These are phyloP conservation scores for Laupala kohalensis DNA, from an alignment of 1,140 invertebrate genomes.

Conservation along the genomic window DNA sequence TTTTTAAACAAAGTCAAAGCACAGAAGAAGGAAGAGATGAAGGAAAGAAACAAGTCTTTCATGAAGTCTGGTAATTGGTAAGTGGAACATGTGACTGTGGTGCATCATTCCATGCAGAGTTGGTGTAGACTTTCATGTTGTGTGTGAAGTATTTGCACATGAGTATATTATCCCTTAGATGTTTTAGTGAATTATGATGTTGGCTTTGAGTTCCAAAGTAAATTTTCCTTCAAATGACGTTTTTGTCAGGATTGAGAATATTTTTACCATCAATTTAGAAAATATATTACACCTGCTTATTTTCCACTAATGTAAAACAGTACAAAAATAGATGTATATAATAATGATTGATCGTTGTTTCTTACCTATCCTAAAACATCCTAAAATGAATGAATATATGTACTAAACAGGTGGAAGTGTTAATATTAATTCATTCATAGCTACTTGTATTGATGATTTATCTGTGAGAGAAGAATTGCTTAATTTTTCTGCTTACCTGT, in stretches of 20 bases:
- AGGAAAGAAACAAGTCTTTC: slow-evolving; percentile 25
- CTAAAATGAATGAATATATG: no score
- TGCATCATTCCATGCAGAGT: neutral
- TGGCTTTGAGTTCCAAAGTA: neutral
- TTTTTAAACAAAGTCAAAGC: slow-evolving; percentile 35
- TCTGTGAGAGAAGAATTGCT: no score
- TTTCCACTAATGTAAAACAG: neutral
- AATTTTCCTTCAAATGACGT: neutral
- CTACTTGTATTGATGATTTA: no score
- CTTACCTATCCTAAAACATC: no score
- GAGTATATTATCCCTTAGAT: neutral
- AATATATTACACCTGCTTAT: neutral
- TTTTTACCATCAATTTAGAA: neutral
- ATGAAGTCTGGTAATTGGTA: slow-evolving; percentile 6
- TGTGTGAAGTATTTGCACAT: neutral
- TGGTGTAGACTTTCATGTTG: neutral
- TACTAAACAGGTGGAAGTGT: no score
- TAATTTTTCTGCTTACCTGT: no score
- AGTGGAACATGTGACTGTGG: neutral
- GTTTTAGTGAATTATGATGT: neutral
- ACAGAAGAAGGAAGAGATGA: slow-evolving; percentile 34
- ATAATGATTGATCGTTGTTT: no score
- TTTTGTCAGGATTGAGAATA: neutral
- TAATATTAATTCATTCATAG: no score
- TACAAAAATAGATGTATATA: neutral